Conservation (phyloP, 2,797 vertebrate genomes). For the Crotalus adamanteus region DNA sequence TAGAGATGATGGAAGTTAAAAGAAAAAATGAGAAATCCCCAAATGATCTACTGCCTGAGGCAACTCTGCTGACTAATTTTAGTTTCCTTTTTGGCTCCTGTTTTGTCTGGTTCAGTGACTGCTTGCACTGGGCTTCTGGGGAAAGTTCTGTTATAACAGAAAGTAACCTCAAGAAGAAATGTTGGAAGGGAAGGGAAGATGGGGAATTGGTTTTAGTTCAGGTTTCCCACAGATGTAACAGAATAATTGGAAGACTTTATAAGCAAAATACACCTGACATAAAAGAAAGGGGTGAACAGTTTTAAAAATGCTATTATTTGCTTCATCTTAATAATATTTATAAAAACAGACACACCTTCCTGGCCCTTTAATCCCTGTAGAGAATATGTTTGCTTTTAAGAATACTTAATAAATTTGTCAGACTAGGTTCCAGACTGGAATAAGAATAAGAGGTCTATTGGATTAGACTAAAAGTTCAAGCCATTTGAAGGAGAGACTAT, state of each 20-base stretch:
- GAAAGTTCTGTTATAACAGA: not conserved
- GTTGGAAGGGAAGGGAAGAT: not conserved
- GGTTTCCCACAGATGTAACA: not conserved
- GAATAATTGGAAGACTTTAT: not conserved
- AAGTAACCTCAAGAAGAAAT: not conserved
- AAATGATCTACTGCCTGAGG: conserved; percentile 55
- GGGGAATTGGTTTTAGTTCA: not conserved
- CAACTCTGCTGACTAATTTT: conserved; percentile 60
- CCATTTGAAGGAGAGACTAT: not conserved
- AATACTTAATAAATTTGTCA: not conserved
- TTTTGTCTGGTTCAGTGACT: not conserved
- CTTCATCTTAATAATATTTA: not conserved
- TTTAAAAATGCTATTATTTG: not conserved
- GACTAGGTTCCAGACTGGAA: not conserved
- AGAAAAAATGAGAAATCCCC: conserved; percentile 47
- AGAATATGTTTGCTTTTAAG: not conserved
- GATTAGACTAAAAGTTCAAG: not conserved
- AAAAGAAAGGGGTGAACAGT: not conserved
- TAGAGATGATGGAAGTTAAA: conserved; percentile 57
- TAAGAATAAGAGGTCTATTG: not conserved
- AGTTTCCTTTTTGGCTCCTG: conserved; percentile 39
- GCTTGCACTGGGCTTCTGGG: not conserved
- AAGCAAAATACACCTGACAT: not conserved
- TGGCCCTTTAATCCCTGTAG: not conserved
- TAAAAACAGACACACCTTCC: not conserved